Evolutionary conservation across 2,888 invertebrate genomes (phyloP).

Genomic region (Cheilosia variabilis): DNA sequence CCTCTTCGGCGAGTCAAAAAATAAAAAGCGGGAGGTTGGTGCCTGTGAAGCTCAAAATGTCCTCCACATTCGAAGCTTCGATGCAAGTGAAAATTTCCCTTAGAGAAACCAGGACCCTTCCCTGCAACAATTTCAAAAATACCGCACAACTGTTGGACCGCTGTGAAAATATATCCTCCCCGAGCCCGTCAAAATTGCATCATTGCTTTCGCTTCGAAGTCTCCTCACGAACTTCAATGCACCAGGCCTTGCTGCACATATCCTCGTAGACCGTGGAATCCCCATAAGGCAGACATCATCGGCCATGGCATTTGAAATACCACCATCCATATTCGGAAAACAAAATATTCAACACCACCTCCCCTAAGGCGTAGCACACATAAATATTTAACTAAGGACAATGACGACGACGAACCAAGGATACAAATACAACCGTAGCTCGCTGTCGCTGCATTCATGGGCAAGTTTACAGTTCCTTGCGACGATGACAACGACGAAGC

Average conservation of each 20-base stretch:
- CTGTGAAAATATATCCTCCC: neutral
- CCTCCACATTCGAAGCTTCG: no score
- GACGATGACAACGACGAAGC: neutral
- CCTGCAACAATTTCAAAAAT: no score
- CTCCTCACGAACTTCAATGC: neutral
- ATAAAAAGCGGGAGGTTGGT: no score
- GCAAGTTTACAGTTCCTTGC: conserved; percentile 12
- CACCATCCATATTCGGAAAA: conserved; percentile 11
- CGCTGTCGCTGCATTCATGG: conserved; percentile 20
- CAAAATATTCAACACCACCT: conserved; percentile 33
- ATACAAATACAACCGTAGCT: conserved; percentile 3
- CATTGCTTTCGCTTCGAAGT: neutral
- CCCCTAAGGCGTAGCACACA: conserved; percentile 18
- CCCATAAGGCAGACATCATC: conserved; percentile 27
- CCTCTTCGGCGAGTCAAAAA: no score
- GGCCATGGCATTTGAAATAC: conserved; percentile 45
- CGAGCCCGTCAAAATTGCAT: neutral
- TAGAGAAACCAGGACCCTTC: neutral
- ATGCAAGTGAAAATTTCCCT: no score
- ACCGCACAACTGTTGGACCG: no score
- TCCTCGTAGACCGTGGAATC: neutral
- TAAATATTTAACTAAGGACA: conserved; percentile 32
- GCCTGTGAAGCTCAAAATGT: no score
- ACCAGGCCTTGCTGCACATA: neutral
- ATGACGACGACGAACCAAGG: neutral